Percentiles rank a stretch among this genome's conserved stretches.
These are phyloP conservation scores for Caprella mutica DNA, from an alignment of 2,888 invertebrate genomes.

Conservation along the genomic window DNA sequence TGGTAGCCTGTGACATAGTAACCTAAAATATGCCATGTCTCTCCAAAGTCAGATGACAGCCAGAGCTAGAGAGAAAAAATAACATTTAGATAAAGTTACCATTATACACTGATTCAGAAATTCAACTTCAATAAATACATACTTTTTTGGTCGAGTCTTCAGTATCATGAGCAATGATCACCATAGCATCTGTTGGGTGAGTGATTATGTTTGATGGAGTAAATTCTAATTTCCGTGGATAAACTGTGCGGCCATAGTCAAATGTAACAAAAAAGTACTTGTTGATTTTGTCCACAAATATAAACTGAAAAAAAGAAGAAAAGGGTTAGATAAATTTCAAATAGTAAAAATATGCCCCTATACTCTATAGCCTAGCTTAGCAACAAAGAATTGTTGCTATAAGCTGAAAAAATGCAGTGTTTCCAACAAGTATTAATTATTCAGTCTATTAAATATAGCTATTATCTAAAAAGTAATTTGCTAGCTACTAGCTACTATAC, in stretches of 20 bases:
- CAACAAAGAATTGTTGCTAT: no score
- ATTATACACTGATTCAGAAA: not conserved
- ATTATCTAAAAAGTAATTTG: no score
- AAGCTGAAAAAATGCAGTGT: no score
- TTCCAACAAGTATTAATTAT: no score
- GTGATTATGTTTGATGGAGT: slow-evolving; percentile 66
- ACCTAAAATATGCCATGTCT: slow-evolving; percentile 56
- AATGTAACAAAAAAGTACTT: slow-evolving; percentile 63
- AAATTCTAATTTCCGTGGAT: slow-evolving; percentile 54
- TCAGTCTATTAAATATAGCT: no score
- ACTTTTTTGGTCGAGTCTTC: slow-evolving; percentile 50
- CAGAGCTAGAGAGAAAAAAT: slow-evolving; percentile 50
- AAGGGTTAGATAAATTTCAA: no score
- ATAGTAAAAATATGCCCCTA: no score
- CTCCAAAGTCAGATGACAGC: slow-evolving; percentile 62
- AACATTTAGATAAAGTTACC: not conserved
- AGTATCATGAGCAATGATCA: slow-evolving; percentile 65
- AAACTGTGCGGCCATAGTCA: slow-evolving; percentile 59
- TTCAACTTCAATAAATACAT: not conserved
- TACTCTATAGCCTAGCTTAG: no score
- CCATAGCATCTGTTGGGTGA: slow-evolving; percentile 56
- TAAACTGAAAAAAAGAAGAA: slow-evolving; percentile 52
- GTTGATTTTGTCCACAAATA: slow-evolving; percentile 69
- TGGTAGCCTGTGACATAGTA: slow-evolving; percentile 64
- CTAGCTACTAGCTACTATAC: no score